Evolutionary conservation across 1,140 invertebrate species (phyloP).

Genomic region (Achroia grisella): DNA sequence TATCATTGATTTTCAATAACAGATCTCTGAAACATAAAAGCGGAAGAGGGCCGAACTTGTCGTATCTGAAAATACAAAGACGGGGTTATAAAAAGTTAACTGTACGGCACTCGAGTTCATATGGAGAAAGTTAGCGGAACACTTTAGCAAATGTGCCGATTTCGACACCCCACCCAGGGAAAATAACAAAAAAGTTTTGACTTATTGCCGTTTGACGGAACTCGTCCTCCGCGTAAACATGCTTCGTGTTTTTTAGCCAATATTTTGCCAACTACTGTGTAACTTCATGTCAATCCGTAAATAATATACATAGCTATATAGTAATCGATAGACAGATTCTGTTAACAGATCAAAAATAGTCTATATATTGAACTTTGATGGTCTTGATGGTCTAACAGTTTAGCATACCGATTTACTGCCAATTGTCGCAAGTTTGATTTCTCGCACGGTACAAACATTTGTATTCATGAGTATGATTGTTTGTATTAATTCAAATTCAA

Average conservation of each 20-base stretch:
- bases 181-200: slow-evolving; percentile 53
- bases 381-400: no score
- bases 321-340: background rate
- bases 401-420: no score
- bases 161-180: slow-evolving; percentile 26
- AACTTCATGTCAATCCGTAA: background rate
- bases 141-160: slow-evolving; percentile 52
- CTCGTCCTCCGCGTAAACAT: slow-evolving; percentile 34
- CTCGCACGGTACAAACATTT: no score
- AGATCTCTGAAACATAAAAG: background rate
- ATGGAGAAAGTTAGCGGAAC: slow-evolving; percentile 48
- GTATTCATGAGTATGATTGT: no score
- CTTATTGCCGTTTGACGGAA: slow-evolving; percentile 28
- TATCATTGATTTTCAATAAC: no score
- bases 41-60: slow-evolving; percentile 17
- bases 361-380: no score
- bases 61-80: slow-evolving; percentile 25
- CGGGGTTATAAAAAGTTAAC: slow-evolving; percentile 42
- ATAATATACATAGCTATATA: background rate
- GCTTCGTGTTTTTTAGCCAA: slow-evolving; percentile 40
- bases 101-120: slow-evolving; percentile 41
- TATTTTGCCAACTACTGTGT: slow-evolving; percentile 33
- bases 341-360: no score
- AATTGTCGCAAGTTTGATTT: no score
- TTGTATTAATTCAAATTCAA: no score